phyloP scores from a whole-genome alignment of 2,888 invertebrate genomes.

The Neria commutata region DNA sequence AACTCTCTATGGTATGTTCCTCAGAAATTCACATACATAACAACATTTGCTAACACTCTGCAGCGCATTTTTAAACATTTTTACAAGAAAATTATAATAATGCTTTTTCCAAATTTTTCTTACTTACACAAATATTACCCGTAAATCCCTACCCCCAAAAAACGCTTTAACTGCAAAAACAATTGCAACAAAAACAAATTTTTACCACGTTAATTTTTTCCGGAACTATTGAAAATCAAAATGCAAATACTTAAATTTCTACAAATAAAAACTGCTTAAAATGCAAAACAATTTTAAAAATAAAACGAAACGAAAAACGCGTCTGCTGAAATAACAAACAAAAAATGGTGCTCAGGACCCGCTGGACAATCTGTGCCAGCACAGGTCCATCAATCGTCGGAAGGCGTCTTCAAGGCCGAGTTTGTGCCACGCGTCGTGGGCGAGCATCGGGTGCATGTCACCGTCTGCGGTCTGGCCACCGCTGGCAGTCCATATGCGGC shows the following conservation, averaged over 20 bases:
- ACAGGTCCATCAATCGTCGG: slow-evolving; percentile 83
- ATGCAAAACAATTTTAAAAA: slow-evolving; percentile 12
- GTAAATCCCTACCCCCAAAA: slow-evolving; percentile 20
- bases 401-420: slow-evolving; percentile 85
- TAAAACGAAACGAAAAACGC: slow-evolving; percentile 16
- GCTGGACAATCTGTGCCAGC: slow-evolving; percentile 90
- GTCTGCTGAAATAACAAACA: slow-evolving; percentile 29
- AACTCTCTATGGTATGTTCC: no score
- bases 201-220: slow-evolving; percentile 26
- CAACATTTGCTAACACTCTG: no score
- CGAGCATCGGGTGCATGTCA: slow-evolving; percentile 88
- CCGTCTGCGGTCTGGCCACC: slow-evolving; percentile 80
- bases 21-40: not conserved
- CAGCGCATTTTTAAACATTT: slow-evolving; percentile 20
- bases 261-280: slow-evolving; percentile 15
- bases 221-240: slow-evolving; percentile 18
- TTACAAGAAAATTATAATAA: slow-evolving; percentile 4
- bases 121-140: slow-evolving; percentile 28
- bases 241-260: slow-evolving; percentile 18
- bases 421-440: slow-evolving; percentile 91
- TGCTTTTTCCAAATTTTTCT: slow-evolving; percentile 49
- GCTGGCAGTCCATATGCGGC: slow-evolving; percentile 93
- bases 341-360: slow-evolving; percentile 77
- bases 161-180: slow-evolving; percentile 39
- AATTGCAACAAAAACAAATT: slow-evolving; percentile 32